A percentile compares a stretch with the other conserved stretches of the same genome.
phyloP scores from a whole-genome alignment of 2,113 vertebrate species.

The Cyphomyrus discorhynchus region DNA sequence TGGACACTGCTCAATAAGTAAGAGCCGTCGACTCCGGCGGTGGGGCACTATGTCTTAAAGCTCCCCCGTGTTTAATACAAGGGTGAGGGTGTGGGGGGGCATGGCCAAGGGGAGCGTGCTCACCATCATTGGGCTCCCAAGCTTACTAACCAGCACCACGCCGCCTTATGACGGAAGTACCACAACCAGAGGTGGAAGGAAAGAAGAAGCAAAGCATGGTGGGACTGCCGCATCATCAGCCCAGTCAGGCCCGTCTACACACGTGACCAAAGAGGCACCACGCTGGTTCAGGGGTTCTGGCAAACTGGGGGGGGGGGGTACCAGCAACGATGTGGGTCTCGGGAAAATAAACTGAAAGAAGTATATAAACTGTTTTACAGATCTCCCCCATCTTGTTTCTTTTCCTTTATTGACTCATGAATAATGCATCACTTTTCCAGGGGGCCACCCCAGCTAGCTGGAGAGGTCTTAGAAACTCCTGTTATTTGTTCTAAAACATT shows the following conservation, averaged over 20 bases:
- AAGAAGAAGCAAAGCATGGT: background rate
- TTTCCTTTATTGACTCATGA: slow-evolving; percentile 82
- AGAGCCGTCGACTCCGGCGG: background rate
- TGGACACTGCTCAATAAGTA: slow-evolving; percentile 1
- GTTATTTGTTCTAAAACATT: slow-evolving; percentile 97
- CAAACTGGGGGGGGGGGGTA: background rate
- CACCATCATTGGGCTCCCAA: background rate
- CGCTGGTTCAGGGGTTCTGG: background rate
- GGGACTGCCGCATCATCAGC: background rate
- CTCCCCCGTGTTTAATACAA: background rate
- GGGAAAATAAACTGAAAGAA: slow-evolving; percentile 35
- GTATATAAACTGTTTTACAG: slow-evolving; percentile 60
- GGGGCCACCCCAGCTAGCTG: slow-evolving; percentile 61
- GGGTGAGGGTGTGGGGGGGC: background rate
- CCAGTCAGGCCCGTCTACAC: background rate
- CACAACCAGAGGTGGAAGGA: background rate
- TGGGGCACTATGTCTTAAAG: background rate
- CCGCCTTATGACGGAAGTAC: background rate
- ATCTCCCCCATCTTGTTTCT: slow-evolving; percentile 29
- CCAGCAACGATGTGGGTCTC: background rate
- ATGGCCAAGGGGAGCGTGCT: background rate
- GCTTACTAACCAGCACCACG: background rate
- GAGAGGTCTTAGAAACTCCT: slow-evolving; percentile 85
- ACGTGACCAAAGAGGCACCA: slow-evolving; percentile 55
- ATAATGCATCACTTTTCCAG: slow-evolving; percentile 79